A percentile compares a stretch with the other conserved stretches of the same genome.
Conservation (phyloP, 2,797 vertebrate genomes). For the Trachops cirrhosus region DNA sequence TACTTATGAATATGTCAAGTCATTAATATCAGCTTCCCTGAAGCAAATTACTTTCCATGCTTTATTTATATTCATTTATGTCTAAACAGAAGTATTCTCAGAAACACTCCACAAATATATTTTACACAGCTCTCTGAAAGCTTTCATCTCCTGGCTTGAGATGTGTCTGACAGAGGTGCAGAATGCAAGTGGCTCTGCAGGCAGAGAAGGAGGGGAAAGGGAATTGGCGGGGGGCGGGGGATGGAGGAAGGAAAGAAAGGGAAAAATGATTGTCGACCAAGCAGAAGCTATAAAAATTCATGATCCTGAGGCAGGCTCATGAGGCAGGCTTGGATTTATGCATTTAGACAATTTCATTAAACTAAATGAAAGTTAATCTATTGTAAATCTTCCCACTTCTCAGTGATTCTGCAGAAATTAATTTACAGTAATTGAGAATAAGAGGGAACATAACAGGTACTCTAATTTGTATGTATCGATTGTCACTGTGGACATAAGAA, state of each 20-base stretch:
- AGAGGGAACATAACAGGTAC: background rate
- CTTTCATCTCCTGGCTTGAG: slow-evolving; percentile 27
- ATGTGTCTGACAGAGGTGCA: background rate
- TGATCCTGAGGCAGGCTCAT: background rate
- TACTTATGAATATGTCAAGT: slow-evolving; percentile 76
- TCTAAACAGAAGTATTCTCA: slow-evolving; percentile 72
- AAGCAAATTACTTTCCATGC: slow-evolving; percentile 82
- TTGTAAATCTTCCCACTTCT: slow-evolving; percentile 66
- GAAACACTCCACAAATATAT: slow-evolving; percentile 71
- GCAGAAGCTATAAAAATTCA: slow-evolving; percentile 68
- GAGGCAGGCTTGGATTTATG: slow-evolving; percentile 54
- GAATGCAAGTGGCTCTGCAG: background rate
- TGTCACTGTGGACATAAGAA: background rate
- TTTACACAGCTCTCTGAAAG: slow-evolving; percentile 27
- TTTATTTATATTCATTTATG: slow-evolving; percentile 80
- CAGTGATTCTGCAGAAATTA: slow-evolving; percentile 57
- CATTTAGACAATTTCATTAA: slow-evolving; percentile 74
- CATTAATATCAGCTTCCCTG: slow-evolving; percentile 80
- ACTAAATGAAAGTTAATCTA: slow-evolving; percentile 75
- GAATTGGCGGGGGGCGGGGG: background rate
- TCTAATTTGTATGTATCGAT: background rate
- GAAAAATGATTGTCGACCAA: slow-evolving; percentile 29
- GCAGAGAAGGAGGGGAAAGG: background rate
- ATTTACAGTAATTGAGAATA: slow-evolving; percentile 66
- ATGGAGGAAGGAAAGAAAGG: background rate